Base-by-base conservation (phyloP, 1,140 invertebrate species). In the Drosophila murphyi region DNA sequence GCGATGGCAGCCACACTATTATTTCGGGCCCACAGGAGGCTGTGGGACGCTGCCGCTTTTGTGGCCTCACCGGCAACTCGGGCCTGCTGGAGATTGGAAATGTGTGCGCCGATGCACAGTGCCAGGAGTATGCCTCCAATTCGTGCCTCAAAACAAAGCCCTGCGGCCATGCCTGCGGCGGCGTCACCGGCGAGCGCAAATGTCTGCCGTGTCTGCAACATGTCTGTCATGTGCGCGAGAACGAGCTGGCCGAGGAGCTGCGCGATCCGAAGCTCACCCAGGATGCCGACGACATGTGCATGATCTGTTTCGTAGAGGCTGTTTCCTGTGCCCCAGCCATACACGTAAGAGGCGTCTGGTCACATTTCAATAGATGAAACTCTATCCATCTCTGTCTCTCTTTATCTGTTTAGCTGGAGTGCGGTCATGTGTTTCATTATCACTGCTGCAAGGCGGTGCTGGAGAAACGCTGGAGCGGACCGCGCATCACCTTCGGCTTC, bases 221-320 rank as follows among this genome's bases (percentile, higher is more conserved):
- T 10, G 80, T 92, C 6, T 93, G 92, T 41, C 90, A 92, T 51
- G 69, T 64, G 0, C 68, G 85, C 4, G 92, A 92, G 64, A 92
- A 94, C 62, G 96, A 96, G 89, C 87, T 92, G 8, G 91, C 93
- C 31, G 97, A 96, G 88, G 93, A 90, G 65, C 39, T 83, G 50
- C 80, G 82, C 12, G 88, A 93, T 41, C 92, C 93, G 0, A 92
- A 92, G n/a, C 93, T 98, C 10, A 96, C 96, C 32, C 98, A 99
- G 93, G 98, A 99, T 93, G 97, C 97, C 0, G 98, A 99, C 89
- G 98, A 99, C 89, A 99, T 99, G 97, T 99, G 98, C 93, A 99
- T 99, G 97, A 98, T 99, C 72, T 99, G 98, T 92, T 99, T 99
- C 92, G 98, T 97, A 0, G 98, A 99, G 91, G 97, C 98, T 0